A percentile compares a stretch with the other conserved stretches of the same genome.
Conservation (phyloP, 2,113 vertebrate species). For the Poeciliopsis retropinna region DNA sequence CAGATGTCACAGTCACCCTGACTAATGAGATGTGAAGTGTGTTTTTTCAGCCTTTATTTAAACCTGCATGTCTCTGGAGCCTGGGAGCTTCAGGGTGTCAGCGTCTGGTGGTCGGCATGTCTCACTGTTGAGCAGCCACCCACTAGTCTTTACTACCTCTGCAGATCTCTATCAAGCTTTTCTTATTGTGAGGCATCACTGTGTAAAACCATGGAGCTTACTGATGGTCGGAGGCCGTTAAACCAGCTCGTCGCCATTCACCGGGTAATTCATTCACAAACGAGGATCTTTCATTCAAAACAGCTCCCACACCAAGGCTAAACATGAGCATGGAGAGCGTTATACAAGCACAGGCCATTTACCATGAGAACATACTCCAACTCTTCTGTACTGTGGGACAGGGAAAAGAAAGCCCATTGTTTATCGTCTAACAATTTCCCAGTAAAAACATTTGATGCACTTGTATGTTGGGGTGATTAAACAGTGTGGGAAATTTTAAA, state of each 20-base stretch:
- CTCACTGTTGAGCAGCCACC: slow-evolving; percentile 65
- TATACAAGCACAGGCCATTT: no score
- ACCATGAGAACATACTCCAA: neutral
- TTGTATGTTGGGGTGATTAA: neutral
- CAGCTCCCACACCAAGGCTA: slow-evolving; percentile 26
- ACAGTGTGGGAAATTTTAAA: neutral
- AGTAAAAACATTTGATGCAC: neutral
- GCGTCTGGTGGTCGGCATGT: slow-evolving; percentile 35
- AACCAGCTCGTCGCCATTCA: slow-evolving; percentile 52
- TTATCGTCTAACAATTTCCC: neutral
- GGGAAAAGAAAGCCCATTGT: neutral
- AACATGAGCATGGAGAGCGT: neutral
- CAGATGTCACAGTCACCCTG: slow-evolving; percentile 46
- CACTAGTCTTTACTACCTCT: slow-evolving; percentile 61
- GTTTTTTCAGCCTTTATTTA: slow-evolving; percentile 74
- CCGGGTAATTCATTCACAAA: slow-evolving; percentile 65
- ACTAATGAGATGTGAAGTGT: slow-evolving; percentile 76
- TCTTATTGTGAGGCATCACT: slow-evolving; percentile 60
- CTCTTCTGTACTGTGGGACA: neutral
- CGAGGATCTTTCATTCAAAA: slow-evolving; percentile 47
- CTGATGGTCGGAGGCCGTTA: slow-evolving; percentile 44
- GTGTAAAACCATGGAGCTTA: slow-evolving; percentile 44
- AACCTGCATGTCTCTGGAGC: slow-evolving; percentile 56
- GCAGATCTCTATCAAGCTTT: slow-evolving; percentile 76
- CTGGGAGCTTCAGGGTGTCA: slow-evolving; percentile 65